Base-by-base conservation (phyloP, 2,888 invertebrate species). In the Andrena praecox region DNA sequence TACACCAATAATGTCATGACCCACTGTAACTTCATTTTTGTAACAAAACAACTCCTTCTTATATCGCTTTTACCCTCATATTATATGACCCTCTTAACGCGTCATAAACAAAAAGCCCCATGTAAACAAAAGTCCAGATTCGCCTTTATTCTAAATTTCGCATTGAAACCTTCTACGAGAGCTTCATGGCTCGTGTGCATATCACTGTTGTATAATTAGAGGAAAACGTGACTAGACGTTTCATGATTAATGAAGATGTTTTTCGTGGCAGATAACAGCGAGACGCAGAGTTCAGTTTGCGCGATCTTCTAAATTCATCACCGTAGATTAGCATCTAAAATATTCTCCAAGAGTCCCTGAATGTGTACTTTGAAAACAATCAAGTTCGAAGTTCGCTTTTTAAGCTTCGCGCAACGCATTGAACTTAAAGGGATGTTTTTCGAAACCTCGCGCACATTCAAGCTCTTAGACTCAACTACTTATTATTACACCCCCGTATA, bases 231-330 rank as follows among this genome's bases (percentile, higher is more conserved):
- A 77, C 71, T 62, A 24, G 67, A 67, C 50, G 48, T 71, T 76
- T 50, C 20, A 16, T 77, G 77, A 72, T 77, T 71, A 72, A 80
- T 63, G 71, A 72, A 77, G 80, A 72, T 20, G 66, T 54, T 72
- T 71, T 54, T 77, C 66, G 20, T 29, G 20, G 24, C 33, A 52
- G 77, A 76, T 60, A 48, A 16, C 29, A 31, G 16, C 27, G 67
- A 62, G 68, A 64, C 52, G 12, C 16, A 33, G 27, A 33, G 29
- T 31, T 54, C 60, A 27, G 42, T 42, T 42, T 42, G 5, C 42
- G 42, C 42, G 52, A 60, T 6, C 71, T 67, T 27, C 27, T 63
- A 62, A 62, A 70, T 29, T 24, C 48, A 20, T 56, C 64, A 5
- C 20, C 35, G 67, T 50, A 6, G 24, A 67, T 67, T 67, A 67